Evolutionary conservation across 2,888 invertebrate species (phyloP).

Genomic region (Gasteruption jaculator): DNA sequence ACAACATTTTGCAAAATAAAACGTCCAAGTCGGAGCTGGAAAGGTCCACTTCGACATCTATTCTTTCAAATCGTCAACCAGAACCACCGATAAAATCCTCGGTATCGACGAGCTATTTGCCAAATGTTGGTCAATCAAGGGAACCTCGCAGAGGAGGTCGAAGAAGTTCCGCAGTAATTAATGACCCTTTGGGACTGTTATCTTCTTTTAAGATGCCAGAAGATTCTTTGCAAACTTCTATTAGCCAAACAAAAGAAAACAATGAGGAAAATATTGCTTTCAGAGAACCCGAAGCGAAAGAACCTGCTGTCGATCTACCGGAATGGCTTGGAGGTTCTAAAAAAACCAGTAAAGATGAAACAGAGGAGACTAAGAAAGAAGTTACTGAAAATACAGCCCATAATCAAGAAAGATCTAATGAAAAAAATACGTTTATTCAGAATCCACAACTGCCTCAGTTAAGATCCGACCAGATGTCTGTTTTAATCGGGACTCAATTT

Average conservation of each 20-base stretch:
- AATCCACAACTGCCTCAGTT: constrained; percentile 9
- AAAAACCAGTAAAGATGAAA: constrained; percentile 23
- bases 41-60: no score
- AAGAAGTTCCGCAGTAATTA: constrained; percentile 29
- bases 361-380: constrained; percentile 16
- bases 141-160: constrained; percentile 36
- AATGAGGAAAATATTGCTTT: constrained; percentile 12
- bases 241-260: not conserved
- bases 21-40: no score
- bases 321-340: constrained; percentile 42
- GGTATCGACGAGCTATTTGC: constrained; percentile 22
- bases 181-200: constrained; percentile 41
- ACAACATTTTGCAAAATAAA: no score
- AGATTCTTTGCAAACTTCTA: not conserved
- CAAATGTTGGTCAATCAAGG: constrained; percentile 25
- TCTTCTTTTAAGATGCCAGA: constrained; percentile 17
- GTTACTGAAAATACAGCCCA: constrained; percentile 13
- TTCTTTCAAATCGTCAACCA: constrained; percentile 14
- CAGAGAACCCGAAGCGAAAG: no score
- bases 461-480: constrained; percentile 27
- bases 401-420: constrained; percentile 12
- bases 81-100: constrained; percentile 21
- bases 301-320: constrained; percentile 34
- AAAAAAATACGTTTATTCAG: no score
- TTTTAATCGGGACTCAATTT: constrained; percentile 33